These are phyloP conservation scores for Spilarctia lutea DNA, from an alignment of 2,888 invertebrate species.

Conservation along the genomic window DNA sequence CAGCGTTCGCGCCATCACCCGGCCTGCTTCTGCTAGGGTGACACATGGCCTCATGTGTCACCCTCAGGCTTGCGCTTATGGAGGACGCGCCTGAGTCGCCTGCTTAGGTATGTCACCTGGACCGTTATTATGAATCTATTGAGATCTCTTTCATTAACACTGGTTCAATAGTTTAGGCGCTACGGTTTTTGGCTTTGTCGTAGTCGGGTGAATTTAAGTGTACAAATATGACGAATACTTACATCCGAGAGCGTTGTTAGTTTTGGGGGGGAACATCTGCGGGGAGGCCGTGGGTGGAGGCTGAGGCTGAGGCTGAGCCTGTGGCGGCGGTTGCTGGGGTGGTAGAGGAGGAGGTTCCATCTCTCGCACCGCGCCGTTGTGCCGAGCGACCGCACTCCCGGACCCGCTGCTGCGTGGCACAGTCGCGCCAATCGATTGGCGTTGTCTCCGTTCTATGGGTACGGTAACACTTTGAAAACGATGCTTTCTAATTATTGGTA, in stretches of 20 bases:
- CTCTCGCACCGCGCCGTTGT: conserved; percentile 65
- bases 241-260: conserved; percentile 52
- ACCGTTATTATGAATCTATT: too few species aligned
- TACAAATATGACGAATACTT: not conserved
- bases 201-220: too few species aligned
- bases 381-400: conserved; percentile 43
- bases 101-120: too few species aligned
- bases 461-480: not conserved
- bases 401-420: conserved; percentile 61
- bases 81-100: too few species aligned
- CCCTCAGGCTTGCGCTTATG: too few species aligned
- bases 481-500: not conserved
- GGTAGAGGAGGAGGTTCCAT: conserved; percentile 24
- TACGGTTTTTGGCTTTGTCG: too few species aligned
- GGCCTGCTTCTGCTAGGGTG: too few species aligned
- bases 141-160: too few species aligned
- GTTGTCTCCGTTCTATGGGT: conserved; percentile 71
- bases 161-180: too few species aligned
- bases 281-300: conserved; percentile 4
- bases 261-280: conserved; percentile 41
- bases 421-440: conserved; percentile 59
- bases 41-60: too few species aligned
- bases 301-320: conserved; percentile 11
- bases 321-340: conserved; percentile 4
- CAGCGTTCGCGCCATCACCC: too few species aligned